A percentile compares a stretch with the other conserved stretches of the same genome.
phyloP scores from a whole-genome alignment of 2,888 invertebrate genomes.

The Acronicta alni region DNA sequence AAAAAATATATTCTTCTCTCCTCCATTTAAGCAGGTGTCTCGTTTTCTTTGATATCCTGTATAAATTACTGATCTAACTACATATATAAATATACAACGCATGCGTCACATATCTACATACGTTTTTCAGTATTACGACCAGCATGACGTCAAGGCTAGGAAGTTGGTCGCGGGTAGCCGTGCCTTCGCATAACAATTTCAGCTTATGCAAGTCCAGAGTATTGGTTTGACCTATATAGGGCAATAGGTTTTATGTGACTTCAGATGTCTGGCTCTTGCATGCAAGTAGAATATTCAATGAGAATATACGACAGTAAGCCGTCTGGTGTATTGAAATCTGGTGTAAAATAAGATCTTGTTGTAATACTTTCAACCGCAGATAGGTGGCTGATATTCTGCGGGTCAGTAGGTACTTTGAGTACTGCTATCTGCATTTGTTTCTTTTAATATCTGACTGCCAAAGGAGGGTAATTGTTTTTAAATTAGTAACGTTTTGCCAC shows the following conservation, averaged over 20 bases:
- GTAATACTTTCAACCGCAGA: background rate
- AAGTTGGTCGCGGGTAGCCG: slow-evolving; percentile 58
- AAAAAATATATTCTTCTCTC: too few species aligned
- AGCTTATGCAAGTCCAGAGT: slow-evolving; percentile 62
- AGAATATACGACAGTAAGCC: background rate
- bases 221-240: slow-evolving; percentile 44
- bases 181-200: slow-evolving; percentile 69
- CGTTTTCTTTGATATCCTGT: too few species aligned
- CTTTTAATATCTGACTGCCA: too few species aligned
- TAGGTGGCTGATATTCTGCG: too few species aligned
- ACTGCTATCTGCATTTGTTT: too few species aligned
- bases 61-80: too few species aligned
- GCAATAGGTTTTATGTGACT: slow-evolving; percentile 25
- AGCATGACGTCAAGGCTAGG: slow-evolving; percentile 53
- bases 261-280: slow-evolving; percentile 11
- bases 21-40: too few species aligned
- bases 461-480: too few species aligned
- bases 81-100: too few species aligned
- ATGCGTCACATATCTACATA: slow-evolving; percentile 8
- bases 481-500: too few species aligned
- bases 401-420: too few species aligned
- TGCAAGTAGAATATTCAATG: slow-evolving; percentile 16
- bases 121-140: slow-evolving; percentile 37
- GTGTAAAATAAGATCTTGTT: background rate
- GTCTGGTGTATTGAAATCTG: background rate